Evolutionary conservation across 92 coral and sea anemone genomes (phyloP).

Genomic region (Montipora capitata): DNA sequence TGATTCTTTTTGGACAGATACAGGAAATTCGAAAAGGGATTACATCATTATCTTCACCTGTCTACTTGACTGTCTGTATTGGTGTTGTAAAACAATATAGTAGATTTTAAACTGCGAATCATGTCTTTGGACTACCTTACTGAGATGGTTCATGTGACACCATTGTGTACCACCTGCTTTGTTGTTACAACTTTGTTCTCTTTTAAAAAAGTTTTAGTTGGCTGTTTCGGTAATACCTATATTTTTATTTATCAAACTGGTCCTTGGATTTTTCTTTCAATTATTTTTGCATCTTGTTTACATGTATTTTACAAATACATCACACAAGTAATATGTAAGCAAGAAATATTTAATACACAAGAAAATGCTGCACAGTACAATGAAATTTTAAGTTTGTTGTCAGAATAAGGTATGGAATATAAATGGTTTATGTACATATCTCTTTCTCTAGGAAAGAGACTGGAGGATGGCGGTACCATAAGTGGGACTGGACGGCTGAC

Average conservation of each 20-base stretch:
- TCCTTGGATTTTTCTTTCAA: too few species aligned
- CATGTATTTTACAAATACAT: not conserved
- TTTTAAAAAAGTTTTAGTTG: not conserved
- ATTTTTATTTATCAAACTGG: not conserved
- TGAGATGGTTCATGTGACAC: not conserved
- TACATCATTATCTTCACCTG: not conserved
- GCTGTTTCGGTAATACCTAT: not conserved
- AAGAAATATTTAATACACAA: not conserved
- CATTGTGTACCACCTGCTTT: not conserved
- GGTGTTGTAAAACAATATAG: not conserved
- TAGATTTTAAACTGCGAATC: not conserved
- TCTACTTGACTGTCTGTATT: conserved; percentile 7
- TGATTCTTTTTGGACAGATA: not conserved
- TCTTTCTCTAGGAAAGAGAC: too few species aligned
- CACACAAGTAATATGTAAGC: not conserved
- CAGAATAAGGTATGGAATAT: conserved; percentile 53
- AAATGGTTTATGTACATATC: conserved; percentile 58
- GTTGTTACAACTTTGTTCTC: not conserved
- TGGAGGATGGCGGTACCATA: too few species aligned
- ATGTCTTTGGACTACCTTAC: not conserved
- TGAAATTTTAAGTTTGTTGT: conserved; percentile 45
- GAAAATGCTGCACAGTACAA: not conserved
- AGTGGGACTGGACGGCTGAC: too few species aligned
- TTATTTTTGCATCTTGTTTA: too few species aligned
- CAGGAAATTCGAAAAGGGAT: not conserved